Conservation (phyloP, 2,888 invertebrate genomes). For the Pollenia angustigena region DNA sequence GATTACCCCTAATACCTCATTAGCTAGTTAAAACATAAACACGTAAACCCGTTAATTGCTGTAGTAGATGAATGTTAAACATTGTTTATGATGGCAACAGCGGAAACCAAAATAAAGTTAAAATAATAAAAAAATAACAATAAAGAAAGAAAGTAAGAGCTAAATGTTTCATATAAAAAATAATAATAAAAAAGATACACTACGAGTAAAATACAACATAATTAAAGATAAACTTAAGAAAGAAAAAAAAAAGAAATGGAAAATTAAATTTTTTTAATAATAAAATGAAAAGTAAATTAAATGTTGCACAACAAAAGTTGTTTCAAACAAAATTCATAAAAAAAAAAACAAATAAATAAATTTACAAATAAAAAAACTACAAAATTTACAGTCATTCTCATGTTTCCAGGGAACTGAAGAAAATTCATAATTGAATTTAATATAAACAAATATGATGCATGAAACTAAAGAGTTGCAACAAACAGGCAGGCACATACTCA, state of each 20-base stretch:
- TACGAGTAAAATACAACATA: conserved; percentile 18
- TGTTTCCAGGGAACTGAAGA: conserved; percentile 37
- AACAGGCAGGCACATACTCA: neutral
- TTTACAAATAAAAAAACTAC: conserved; percentile 20
- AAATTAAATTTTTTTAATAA: conserved; percentile 1
- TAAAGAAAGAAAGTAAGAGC: conserved; percentile 34
- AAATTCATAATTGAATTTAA: conserved; percentile 50
- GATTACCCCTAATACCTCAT: conserved; percentile 31
- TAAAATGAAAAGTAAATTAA: conserved; percentile 42
- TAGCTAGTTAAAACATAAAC: conserved; percentile 13
- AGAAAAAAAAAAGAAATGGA: neutral
- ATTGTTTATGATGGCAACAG: conserved; percentile 48
- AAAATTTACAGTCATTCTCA: conserved; percentile 43
- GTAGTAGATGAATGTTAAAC: conserved; percentile 58
- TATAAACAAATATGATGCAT: conserved; percentile 42
- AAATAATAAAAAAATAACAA: neutral
- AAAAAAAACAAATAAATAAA: neutral
- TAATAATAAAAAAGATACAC: conserved; percentile 19
- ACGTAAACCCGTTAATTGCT: conserved; percentile 47
- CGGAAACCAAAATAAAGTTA: conserved; percentile 17
- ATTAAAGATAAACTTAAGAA: conserved; percentile 17
- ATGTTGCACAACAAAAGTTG: conserved; percentile 26
- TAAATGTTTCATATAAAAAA: conserved; percentile 18
- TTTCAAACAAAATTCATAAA: conserved; percentile 2
- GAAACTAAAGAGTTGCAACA: conserved; percentile 22